Percentiles rank a stretch among this genome's conserved stretches.
phyloP scores from a whole-genome alignment of 2,888 invertebrate genomes.

The Halictus ligatus region DNA sequence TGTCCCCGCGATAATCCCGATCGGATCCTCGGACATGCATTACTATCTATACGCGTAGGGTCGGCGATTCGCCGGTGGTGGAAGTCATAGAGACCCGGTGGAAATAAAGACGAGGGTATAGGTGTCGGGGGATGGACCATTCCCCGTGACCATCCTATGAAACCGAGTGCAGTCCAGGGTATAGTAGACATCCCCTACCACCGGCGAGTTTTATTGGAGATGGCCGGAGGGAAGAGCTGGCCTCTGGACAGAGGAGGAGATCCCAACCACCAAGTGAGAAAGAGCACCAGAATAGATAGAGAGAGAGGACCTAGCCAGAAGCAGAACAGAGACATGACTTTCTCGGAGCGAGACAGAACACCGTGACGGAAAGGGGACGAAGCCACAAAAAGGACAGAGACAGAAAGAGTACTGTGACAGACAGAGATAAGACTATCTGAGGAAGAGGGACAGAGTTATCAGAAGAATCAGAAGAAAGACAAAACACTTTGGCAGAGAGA shows the following conservation, averaged over 20 bases:
- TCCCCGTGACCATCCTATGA: slow-evolving; percentile 81
- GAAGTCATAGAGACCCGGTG: slow-evolving; percentile 71
- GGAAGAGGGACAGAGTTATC: no score
- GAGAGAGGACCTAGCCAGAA: neutral
- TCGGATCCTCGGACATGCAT: slow-evolving; percentile 51
- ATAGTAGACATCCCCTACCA: slow-evolving; percentile 73
- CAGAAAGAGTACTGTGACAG: neutral
- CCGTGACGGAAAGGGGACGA: neutral
- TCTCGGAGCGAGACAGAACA: neutral
- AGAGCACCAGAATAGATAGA: neutral
- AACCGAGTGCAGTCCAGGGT: slow-evolving; percentile 80
- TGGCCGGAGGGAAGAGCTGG: slow-evolving; percentile 49
- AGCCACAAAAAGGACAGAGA: neutral
- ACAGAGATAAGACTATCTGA: no score
- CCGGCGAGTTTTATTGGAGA: slow-evolving; percentile 74
- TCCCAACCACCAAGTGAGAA: neutral
- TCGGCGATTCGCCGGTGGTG: slow-evolving; percentile 38
- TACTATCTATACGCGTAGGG: slow-evolving; percentile 44
- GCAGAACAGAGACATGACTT: neutral
- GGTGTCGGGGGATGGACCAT: slow-evolving; percentile 82
- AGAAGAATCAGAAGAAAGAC: no score
- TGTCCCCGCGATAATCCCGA: slow-evolving; percentile 61
- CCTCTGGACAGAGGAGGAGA: slow-evolving; percentile 9
- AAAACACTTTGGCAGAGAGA: no score
- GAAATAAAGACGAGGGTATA: slow-evolving; percentile 82